These are phyloP conservation scores for Acanthosepion esculentum DNA, from an alignment of 2,888 invertebrate genomes.

Conservation along the genomic window DNA sequence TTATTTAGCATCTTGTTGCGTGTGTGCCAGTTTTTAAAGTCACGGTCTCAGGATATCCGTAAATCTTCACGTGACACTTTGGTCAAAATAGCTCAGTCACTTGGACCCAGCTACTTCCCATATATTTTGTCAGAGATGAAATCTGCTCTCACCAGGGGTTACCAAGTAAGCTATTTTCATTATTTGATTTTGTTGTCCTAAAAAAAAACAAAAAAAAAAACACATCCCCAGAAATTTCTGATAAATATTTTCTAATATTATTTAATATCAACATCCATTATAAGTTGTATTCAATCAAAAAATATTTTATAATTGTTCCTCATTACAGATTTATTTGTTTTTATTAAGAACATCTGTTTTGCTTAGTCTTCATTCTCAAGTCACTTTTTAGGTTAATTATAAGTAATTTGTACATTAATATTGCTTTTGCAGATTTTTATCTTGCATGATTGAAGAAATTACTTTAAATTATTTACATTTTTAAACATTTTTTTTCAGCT, in stretches of 20 bases:
- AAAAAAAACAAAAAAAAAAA: neutral
- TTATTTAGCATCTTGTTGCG: constrained; percentile 78
- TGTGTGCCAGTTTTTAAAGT: constrained; percentile 91
- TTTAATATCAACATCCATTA: too few relatives aligned
- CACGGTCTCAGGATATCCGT: constrained; percentile 89
- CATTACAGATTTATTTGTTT: too few relatives aligned
- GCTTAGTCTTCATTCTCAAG: too few relatives aligned
- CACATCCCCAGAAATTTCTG: neutral
- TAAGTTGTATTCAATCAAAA: too few relatives aligned
- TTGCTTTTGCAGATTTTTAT: neutral
- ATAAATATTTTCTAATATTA: too few relatives aligned
- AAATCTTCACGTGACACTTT: constrained; percentile 90
- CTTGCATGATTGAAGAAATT: neutral
- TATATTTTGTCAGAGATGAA: constrained; percentile 87
- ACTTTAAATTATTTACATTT: neutral
- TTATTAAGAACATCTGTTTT: too few relatives aligned
- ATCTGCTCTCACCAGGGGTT: constrained; percentile 87
- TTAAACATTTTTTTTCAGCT: constrained; percentile 76
- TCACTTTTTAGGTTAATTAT: too few relatives aligned
- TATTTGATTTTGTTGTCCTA: neutral
- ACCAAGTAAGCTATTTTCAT: constrained; percentile 80
- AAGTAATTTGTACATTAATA: neutral
- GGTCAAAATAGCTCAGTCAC: constrained; percentile 88
- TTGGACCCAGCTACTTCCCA: constrained; percentile 88
- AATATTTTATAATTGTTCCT: too few relatives aligned